These are phyloP conservation scores for Platorchestia sp. DNA, from an alignment of 1,140 invertebrate genomes.

Conservation along the genomic window DNA sequence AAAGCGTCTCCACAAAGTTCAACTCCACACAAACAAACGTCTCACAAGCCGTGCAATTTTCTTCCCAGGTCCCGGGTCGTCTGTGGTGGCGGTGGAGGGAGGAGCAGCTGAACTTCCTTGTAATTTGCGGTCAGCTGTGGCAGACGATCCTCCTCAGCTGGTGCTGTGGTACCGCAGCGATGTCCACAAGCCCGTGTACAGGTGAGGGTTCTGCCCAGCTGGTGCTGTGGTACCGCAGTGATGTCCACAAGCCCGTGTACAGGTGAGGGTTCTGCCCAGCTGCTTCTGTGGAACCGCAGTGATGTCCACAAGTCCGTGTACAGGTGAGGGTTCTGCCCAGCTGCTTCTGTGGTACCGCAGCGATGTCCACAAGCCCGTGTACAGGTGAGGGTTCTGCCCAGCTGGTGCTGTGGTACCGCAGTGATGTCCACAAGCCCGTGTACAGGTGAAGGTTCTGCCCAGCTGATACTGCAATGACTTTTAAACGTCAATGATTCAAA, in stretches of 20 bases:
- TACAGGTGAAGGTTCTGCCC: too few relatives aligned
- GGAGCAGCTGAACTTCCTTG: neutral
- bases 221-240: constrained; percentile 10
- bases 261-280: neutral
- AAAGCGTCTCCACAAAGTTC: too few relatives aligned
- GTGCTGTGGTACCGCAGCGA: constrained; percentile 11
- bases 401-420: too few relatives aligned
- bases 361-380: neutral
- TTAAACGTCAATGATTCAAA: too few relatives aligned
- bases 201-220: neutral
- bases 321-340: neutral
- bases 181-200: neutral
- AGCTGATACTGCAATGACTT: too few relatives aligned
- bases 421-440: too few relatives aligned
- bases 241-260: neutral
- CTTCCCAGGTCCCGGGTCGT: neutral
- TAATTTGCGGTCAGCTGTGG: neutral
- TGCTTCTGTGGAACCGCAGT: neutral
- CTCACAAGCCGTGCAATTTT: too few relatives aligned
- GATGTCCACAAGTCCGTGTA: constrained; percentile 19
- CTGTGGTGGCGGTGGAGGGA: neutral
- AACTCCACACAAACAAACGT: too few relatives aligned
- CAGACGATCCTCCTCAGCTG: neutral
- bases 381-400: too few relatives aligned
- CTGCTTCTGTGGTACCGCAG: neutral